Evolutionary conservation across 2,113 vertebrate species (phyloP).

Genomic region (Myrmecophaga tridactyla): DNA sequence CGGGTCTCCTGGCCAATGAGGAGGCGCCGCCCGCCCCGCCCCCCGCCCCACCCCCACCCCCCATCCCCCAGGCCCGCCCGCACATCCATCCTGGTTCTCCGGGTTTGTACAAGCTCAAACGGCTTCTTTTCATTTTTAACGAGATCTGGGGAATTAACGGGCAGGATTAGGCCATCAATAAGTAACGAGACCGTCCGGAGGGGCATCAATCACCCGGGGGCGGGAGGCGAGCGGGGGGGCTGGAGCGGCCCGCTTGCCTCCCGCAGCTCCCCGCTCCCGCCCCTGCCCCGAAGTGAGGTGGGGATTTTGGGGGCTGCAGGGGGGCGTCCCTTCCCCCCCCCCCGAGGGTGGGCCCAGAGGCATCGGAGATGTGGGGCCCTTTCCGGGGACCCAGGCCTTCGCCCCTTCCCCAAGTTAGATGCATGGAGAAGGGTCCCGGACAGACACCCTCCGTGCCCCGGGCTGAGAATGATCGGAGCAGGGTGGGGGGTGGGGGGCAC

Average conservation of each 20-base stretch:
- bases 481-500: too few relatives aligned
- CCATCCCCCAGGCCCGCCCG: neutral
- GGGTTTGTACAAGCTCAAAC: slow-evolving; percentile 77
- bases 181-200: slow-evolving; percentile 67
- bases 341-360: neutral
- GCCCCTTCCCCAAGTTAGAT: neutral
- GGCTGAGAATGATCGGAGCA: neutral
- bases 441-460: neutral
- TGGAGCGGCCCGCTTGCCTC: neutral
- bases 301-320: neutral
- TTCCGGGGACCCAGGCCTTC: neutral
- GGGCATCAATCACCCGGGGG: slow-evolving; percentile 60
- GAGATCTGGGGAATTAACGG: slow-evolving; percentile 65
- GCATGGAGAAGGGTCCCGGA: neutral
- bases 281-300: neutral
- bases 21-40: too few relatives aligned
- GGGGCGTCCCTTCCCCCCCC: too few relatives aligned
- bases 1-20: too few relatives aligned
- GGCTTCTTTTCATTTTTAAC: slow-evolving; percentile 76
- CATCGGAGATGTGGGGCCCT: neutral
- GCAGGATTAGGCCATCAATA: slow-evolving; percentile 73
- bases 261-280: rapidly evolving
- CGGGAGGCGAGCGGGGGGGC: neutral
- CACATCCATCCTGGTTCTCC: slow-evolving; percentile 58
- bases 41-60: neutral